Evolutionary conservation across 2,888 invertebrate genomes (phyloP).

Genomic region (Leucania comma): DNA sequence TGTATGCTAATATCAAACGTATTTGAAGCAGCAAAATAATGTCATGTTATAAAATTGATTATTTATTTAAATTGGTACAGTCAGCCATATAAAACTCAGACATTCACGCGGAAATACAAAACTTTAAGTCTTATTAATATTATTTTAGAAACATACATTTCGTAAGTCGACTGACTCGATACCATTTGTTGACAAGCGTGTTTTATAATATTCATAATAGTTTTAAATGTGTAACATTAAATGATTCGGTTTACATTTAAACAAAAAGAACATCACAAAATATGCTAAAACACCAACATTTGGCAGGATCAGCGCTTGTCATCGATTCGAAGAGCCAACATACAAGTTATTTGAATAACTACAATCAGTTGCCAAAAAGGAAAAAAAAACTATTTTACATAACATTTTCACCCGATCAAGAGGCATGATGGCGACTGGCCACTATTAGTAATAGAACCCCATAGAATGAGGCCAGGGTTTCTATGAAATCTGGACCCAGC

Average conservation of each 20-base stretch:
- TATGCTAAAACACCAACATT: constrained; percentile 71
- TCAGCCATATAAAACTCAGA: constrained; percentile 36
- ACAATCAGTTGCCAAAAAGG: neutral
- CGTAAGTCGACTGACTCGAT: constrained; percentile 24
- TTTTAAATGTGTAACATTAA: constrained; percentile 29
- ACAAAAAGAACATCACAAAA: constrained; percentile 83
- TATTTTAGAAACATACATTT: constrained; percentile 35
- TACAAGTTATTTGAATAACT: constrained; percentile 53
- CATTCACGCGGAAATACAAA: constrained; percentile 31
- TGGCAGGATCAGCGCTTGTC: constrained; percentile 72
- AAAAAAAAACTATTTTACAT: neutral
- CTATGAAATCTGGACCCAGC: no score
- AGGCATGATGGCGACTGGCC: no score
- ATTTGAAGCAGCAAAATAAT: constrained; percentile 29
- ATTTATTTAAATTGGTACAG: constrained; percentile 33
- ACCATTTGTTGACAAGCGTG: constrained; percentile 10
- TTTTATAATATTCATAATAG: constrained; percentile 37
- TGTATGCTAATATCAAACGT: constrained; percentile 63
- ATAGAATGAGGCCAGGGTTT: no score
- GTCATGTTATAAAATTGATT: constrained; percentile 44
- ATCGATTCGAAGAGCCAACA: constrained; percentile 44
- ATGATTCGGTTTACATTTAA: constrained; percentile 51
- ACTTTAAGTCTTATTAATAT: constrained; percentile 29
- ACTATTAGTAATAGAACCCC: no score
- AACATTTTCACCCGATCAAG: neutral